Evolutionary conservation across 2,888 invertebrate species (phyloP), one percentile per base, ranked within the genome.

Genomic region (Didymodactylos carnosus): DNA sequence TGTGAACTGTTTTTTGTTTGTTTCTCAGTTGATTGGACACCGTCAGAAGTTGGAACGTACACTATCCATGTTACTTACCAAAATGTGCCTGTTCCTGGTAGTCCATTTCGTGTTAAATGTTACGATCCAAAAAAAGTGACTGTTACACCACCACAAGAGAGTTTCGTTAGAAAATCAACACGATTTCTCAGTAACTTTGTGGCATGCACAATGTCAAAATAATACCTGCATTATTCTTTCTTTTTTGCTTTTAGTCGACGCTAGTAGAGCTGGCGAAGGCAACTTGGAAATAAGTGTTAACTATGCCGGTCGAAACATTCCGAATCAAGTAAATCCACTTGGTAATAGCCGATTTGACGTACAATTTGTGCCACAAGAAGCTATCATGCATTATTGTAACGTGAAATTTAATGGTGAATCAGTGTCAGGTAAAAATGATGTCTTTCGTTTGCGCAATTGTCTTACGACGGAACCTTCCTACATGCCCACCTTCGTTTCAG

Each of bases 371-470:
- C 95, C 95, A 0, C 91, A 91, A 43, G 93, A 94, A 84, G 89
- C 94, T 0, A 91, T 92, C 3, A 88, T 90, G 0, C 95, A 97
- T 84, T 90, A 89, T 35, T 86, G 95, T 7, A 93, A 93, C 70
- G 94, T 97, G 40, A 88, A 92, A 85, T 94, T 94, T 84, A 94
- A 94, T 82, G 92, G 92, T 71, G 92, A 93, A 84, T 91, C 92
- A 35, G 92, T 94, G 39, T 88, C 88, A 79, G 88, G 87, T 87
- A 79, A 77, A 7, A 49, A 8, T n/a, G n/a, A n/a, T n/a, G n/a
- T n/a, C n/a, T n/a, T n/a, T n/a, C n/a, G n/a, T n/a, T n/a, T n/a
- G n/a, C n/a, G n/a, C n/a, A n/a, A n/a, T n/a, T n/a, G n/a, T n/a
- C n/a, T n/a, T n/a, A n/a, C n/a, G n/a, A n/a, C n/a, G n/a, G n/a